Base-by-base conservation (phyloP, 2,113 vertebrate genomes). In the Balaenoptera acutorostrata region DNA sequence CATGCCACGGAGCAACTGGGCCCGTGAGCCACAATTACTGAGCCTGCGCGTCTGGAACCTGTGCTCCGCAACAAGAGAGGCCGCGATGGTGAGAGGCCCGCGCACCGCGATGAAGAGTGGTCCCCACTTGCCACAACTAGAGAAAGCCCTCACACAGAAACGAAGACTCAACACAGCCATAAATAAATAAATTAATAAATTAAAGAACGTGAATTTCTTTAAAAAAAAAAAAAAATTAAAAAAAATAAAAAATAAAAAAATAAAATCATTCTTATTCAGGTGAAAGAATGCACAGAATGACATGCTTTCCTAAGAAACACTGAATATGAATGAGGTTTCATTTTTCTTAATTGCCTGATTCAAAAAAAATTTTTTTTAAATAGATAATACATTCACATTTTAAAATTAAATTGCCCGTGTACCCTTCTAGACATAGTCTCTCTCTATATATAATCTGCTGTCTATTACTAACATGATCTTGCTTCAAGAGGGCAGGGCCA, bases 271-370 rank as follows among this genome's bases (percentile, higher is more conserved):
- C 36, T 95, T 71, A 75, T 82, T 88, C 29, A 66, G 27, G 20
- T 84, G 71, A 93, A 92, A 94, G 61, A 92, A 96, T 90, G 44
- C 36, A 41, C n/a, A 80, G 81, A 87, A 83, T 90, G 11, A 49
- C 17, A 83, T 82, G 93, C 63, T 94, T 88, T 96, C 33, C n/a
- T 85, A 17, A 69, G 41, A 84, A 94, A 89, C 29, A 81, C 49
- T 77, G 72, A 87, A 52, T 92, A 61, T 85, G 25, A 88, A 93
- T 75, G 11, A 88, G 17, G 0, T 52, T 5, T 33, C 44, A 89
- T 41, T 66, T 66, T 75, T 87, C 90, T 94, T 61, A 61, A 96
- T 20, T 92, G 9, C 64, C 39, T 72, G 36, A 33, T 88, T 77
- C 75, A 93, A 88, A 83, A 63, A 75, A 49, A 17, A 36, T 6